Base-by-base conservation (phyloP, 2,888 invertebrate genomes). In the Epirrhoe alternata region DNA sequence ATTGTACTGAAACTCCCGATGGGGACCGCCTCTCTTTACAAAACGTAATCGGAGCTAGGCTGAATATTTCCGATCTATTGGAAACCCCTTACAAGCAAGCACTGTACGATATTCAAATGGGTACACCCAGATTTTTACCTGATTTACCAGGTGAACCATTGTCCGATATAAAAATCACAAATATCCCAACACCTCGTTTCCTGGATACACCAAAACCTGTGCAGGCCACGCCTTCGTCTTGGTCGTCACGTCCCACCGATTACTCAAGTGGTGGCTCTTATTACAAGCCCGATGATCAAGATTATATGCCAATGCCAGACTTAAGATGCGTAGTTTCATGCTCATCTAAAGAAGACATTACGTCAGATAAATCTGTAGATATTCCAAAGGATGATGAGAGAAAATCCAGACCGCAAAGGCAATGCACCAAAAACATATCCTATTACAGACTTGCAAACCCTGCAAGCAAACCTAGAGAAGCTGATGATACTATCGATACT, bases 191-290 rank as follows among this genome's bases (percentile, higher is more conserved):
- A 0, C 95, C 95, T 6, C 87, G 89, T 67, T 91, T 94, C 79
- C 91, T 95, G 14, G 90, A 94, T 71, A 86, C 85, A 45, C 86
- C 90, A n/a, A 89, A 87, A 76, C 79, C 77, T 7, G 66, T 74
- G 0, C 80, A 84, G 64, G 82, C 87, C 33, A 93, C 93, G 1
- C 93, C 93, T 12, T 88, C 89, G 0, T 88, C 92, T 3, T 93
- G 90, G 76, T 87, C 88, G 10, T 92, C 92, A 31, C 85, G 93
- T 6, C 91, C 90, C 49, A 94, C 94, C 0, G 95, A 95, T 74
- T 95, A 95, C 81, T 95, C 95, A 7, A 94, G 95, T 62, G 92
- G 95, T 5, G 94, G 95, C 2, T 95, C 95, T 2, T 95, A 95
- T 75, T 95, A 95, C 75, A 94, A 94, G 68, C 95, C 95, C 0